Conservation (phyloP, 2,113 vertebrate species). For the Okapia johnstoni region DNA sequence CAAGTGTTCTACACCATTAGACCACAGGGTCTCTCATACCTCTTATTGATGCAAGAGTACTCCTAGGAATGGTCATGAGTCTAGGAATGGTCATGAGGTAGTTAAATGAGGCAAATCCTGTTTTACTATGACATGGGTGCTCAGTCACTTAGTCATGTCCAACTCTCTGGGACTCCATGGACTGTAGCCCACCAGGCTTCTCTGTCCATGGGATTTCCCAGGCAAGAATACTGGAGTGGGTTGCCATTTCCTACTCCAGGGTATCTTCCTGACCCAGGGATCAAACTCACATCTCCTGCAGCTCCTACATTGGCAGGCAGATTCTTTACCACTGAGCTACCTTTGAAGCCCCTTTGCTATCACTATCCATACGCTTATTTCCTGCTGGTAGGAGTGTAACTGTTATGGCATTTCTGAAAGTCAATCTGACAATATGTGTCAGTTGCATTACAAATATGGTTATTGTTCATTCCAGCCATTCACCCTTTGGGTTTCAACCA, state of each 20-base stretch:
- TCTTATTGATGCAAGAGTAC: not conserved
- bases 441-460: not conserved
- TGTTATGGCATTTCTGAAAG: not conserved
- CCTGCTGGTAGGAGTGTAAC: not conserved
- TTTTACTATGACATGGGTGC: not conserved
- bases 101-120: not conserved
- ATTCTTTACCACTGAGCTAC: not conserved
- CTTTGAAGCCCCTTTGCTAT: not conserved
- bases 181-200: not conserved
- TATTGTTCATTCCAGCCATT: not conserved
- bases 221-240: not conserved
- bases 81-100: not conserved
- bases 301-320: not conserved
- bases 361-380: not conserved
- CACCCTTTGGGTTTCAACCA: not conserved
- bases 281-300: not conserved
- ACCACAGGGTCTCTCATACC: not conserved
- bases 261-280: not conserved
- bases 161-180: not conserved
- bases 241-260: not conserved
- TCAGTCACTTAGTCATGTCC: not conserved
- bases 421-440: not conserved
- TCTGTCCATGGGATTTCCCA: not conserved
- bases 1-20: not conserved
- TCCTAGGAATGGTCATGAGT: not conserved